These are phyloP conservation scores for Synanceia verrucosa DNA, from an alignment of 2,797 vertebrate genomes.

Conservation along the genomic window DNA sequence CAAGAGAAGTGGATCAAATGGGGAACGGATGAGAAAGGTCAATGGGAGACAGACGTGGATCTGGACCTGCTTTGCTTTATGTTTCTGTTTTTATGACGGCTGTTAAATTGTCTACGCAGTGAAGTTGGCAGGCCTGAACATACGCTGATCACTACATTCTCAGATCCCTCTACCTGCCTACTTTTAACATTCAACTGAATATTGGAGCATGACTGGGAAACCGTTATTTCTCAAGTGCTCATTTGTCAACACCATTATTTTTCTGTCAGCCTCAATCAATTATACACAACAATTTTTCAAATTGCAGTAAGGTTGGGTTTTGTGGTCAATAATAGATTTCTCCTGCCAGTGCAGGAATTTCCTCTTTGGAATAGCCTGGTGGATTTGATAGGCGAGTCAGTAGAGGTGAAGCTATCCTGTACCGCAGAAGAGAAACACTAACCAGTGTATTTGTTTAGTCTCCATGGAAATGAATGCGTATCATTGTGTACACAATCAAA, in stretches of 20 bases:
- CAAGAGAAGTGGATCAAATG: constrained; percentile 21
- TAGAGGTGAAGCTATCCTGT: constrained; percentile 39
- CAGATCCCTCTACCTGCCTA: constrained; percentile 45
- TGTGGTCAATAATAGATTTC: constrained; percentile 45
- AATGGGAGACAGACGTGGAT: constrained; percentile 54
- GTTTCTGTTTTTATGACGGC: constrained; percentile 66
- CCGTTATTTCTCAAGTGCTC: constrained; percentile 18
- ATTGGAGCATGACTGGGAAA: constrained; percentile 11
- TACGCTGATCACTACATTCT: constrained; percentile 21
- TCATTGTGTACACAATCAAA: constrained; percentile 53
- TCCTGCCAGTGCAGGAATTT: constrained; percentile 46
- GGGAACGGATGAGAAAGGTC: constrained; percentile 27
- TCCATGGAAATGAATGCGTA: constrained; percentile 65
- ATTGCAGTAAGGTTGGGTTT: constrained; percentile 40
- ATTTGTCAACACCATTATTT: constrained; percentile 41
- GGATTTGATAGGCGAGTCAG: constrained; percentile 38
- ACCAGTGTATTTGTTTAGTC: constrained; percentile 56
- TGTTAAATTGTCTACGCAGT: constrained; percentile 67
- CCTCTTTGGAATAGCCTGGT: constrained; percentile 20
- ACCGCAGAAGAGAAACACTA: constrained; percentile 27
- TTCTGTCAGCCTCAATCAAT: constrained; percentile 23
- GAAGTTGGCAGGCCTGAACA: constrained; percentile 48
- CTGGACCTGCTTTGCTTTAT: constrained; percentile 64
- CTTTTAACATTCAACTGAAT: constrained; percentile 1
- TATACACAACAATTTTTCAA: constrained; percentile 1